A percentile compares a stretch with the other conserved stretches of the same genome.
phyloP scores from a whole-genome alignment of 2,113 vertebrate genomes.

The Lepus americanus region DNA sequence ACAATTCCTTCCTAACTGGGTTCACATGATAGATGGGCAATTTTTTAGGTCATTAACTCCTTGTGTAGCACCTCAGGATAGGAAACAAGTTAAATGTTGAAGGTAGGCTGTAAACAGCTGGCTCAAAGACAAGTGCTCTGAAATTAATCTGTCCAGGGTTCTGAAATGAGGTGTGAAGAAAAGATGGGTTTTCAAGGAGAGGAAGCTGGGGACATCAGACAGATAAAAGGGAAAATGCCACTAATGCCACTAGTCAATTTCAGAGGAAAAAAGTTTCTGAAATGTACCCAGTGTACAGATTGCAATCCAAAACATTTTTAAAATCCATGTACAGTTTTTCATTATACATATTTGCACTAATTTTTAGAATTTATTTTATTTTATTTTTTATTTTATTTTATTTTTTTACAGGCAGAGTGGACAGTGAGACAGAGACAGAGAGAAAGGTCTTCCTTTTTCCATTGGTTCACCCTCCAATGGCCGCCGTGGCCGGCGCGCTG shows the following conservation, averaged over 20 bases:
- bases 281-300: background rate
- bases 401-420: no score
- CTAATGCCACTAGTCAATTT: constrained; percentile 31
- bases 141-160: constrained; percentile 80
- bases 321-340: no score
- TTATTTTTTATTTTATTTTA: no score
- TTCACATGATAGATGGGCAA: constrained; percentile 77
- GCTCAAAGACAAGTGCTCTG: constrained; percentile 81
- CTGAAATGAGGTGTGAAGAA: constrained; percentile 70
- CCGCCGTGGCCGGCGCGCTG: no score
- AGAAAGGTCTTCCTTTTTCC: no score
- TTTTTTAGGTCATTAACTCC: constrained; percentile 85
- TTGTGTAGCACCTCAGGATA: constrained; percentile 72
- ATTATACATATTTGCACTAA: no score
- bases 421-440: no score
- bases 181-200: constrained; percentile 33
- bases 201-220: background rate
- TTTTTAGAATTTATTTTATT: no score
- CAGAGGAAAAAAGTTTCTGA: constrained; percentile 42
- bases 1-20: constrained; percentile 67
- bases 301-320: no score
- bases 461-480: no score
- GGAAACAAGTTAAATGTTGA: constrained; percentile 83
- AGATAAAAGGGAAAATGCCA: constrained; percentile 44
- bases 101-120: constrained; percentile 76